Evolutionary conservation across 2,888 invertebrate genomes (phyloP).

Genomic region (Gymnosoma rotundatum): DNA sequence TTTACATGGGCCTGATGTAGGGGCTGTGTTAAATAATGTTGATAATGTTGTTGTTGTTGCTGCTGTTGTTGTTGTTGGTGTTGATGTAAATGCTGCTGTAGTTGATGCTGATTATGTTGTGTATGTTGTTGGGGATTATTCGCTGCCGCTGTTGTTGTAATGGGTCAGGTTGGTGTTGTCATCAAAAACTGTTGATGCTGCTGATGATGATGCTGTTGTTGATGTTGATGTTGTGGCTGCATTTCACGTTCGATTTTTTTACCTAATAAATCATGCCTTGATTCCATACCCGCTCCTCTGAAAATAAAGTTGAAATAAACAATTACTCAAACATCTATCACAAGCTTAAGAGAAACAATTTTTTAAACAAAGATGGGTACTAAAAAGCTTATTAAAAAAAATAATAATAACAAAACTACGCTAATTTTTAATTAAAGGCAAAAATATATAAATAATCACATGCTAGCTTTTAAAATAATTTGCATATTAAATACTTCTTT

Average conservation of each 20-base stretch:
- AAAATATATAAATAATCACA: neutral
- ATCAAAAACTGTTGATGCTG: conserved; percentile 82
- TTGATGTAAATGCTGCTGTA: conserved; percentile 70
- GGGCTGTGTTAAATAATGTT: conserved; percentile 72
- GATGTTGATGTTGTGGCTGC: conserved; percentile 74
- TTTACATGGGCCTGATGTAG: conserved; percentile 70
- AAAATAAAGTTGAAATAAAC: conserved; percentile 58
- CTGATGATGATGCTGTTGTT: conserved; percentile 71
- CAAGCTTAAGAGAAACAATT: neutral
- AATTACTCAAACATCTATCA: neutral
- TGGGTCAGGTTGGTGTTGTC: conserved; percentile 83
- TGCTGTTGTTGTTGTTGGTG: conserved; percentile 58
- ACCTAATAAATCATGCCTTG: conserved; percentile 82
- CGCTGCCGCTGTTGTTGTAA: conserved; percentile 74
- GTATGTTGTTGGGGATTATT: conserved; percentile 71
- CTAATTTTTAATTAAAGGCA: neutral
- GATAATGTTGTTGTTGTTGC: conserved; percentile 70
- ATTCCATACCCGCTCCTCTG: conserved; percentile 83
- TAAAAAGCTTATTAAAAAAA: neutral
- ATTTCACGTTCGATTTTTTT: conserved; percentile 82
- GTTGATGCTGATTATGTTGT: conserved; percentile 71
- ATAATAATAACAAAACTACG: neutral
- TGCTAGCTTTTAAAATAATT: no score
- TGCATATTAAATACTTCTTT: no score
- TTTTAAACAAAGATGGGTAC: neutral